Evolutionary conservation across 2,888 invertebrate species (phyloP), one percentile per base, ranked within the genome.

Genomic region (Phengaris arion): DNA sequence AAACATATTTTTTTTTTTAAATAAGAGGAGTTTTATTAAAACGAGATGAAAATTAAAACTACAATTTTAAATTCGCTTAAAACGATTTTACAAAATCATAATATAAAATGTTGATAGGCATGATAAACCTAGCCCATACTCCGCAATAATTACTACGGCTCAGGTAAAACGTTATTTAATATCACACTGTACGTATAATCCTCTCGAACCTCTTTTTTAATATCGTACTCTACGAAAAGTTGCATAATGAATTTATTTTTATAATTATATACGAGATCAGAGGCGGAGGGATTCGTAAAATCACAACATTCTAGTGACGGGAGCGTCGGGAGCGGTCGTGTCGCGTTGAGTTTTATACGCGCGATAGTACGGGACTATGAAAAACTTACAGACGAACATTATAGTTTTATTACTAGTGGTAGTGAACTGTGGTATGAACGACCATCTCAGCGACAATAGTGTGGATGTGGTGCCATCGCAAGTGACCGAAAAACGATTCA

Each of bases 321-420:
- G 57, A 35, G 22, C 75, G 75, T 35, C 69, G 59, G 75, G 75
- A 72, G 59, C 51, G 75, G 75, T 48, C 55, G 75, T 70, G 75
- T 75, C 35, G 13, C 35, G 0, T 12, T 8, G 46, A 22, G 35
- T 51, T 57, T 51, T 57, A n/a, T 6, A 57, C 9, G 15, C 69
- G 46, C 69, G 70, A 57, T 35, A 22, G 51, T 69, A 75, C 68
- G 45, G 68, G 59, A 48, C 68, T 83, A 80, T 83, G 77, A 81
- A 78, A 79, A 89, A 91, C 90, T 82, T 84, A 22, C 84, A 82
- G 79, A 78, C 87, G 46, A 85, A 86, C 80, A 78, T 88, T 74
- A 81, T 85, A 48, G 77, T 90, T 70, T 82, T 89, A 75, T 82
- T 87, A 75, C 52, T 72, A 54, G 72, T 72, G 72, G 72, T 72